Percentiles rank a stretch among this genome's conserved stretches.
Conservation (phyloP, 2,113 vertebrate species). For the Maccullochella peelii region DNA sequence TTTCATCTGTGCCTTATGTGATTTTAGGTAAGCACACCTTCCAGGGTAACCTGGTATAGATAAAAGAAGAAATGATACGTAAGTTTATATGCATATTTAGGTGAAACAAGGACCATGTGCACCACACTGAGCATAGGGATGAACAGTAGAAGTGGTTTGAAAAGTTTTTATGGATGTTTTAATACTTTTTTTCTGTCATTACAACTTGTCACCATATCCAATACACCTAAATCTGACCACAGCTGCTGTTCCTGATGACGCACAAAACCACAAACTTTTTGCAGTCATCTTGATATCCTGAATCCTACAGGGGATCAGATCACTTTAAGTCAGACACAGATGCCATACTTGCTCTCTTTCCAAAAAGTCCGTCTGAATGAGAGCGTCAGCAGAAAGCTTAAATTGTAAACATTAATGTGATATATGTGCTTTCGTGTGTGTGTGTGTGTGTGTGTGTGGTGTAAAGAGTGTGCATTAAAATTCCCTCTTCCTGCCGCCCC, state of each 20-base stretch:
- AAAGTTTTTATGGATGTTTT: background rate
- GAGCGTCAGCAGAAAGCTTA: conserved; percentile 62
- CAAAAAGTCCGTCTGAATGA: conserved; percentile 34
- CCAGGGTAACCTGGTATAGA: background rate
- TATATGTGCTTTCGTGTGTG: conserved; percentile 41
- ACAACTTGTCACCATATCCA: background rate
- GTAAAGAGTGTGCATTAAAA: conserved; percentile 60
- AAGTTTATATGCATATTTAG: background rate
- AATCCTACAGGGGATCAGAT: conserved; percentile 35
- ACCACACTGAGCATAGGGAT: background rate
- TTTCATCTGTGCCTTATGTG: background rate
- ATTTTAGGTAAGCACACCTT: background rate
- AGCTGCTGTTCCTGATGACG: conserved; percentile 21
- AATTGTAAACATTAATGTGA: conserved; percentile 60
- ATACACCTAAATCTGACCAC: background rate
- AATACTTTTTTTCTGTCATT: background rate
- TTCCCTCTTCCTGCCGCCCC: conserved; percentile 48
- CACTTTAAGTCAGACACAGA: conserved; percentile 20
- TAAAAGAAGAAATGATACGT: background rate
- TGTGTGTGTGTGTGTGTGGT: conserved; percentile 12
- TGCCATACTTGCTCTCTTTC: conserved; percentile 31
- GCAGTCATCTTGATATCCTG: conserved; percentile 41
- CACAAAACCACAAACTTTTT: conserved; percentile 24
- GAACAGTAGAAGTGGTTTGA: background rate
- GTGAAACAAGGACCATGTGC: background rate